Evolutionary conservation across 2,797 vertebrate species (phyloP).

Genomic region (Cetoscarus ocellatus): DNA sequence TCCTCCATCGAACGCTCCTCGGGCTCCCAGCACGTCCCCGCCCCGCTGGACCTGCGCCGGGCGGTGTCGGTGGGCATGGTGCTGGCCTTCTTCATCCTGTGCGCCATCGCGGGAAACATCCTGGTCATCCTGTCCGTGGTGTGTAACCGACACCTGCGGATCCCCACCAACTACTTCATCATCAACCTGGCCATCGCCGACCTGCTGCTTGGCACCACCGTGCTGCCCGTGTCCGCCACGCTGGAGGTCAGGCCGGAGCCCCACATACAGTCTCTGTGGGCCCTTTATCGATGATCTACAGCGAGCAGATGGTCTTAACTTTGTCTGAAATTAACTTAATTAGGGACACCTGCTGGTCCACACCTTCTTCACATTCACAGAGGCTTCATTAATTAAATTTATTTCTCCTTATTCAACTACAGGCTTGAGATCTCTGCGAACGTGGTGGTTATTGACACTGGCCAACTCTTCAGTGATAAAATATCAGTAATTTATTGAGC

Average conservation of each 20-base stretch:
- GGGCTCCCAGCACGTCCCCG: constrained; percentile 65
- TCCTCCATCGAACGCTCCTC: constrained; percentile 70
- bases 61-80: constrained; percentile 92
- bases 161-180: constrained; percentile 97
- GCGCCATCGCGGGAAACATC: constrained; percentile 96
- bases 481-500: no score
- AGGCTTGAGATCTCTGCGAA: no score
- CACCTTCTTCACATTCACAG: no score
- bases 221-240: constrained; percentile 95
- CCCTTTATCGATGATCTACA: no score
- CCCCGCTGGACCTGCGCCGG: constrained; percentile 85
- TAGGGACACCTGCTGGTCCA: no score
- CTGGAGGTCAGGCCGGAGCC: constrained; percentile 76
- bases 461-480: no score
- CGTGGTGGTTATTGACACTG: no score
- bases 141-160: constrained; percentile 97
- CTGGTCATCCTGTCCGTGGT: constrained; percentile 96
- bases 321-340: no score
- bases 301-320: no score
- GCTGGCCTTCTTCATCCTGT: constrained; percentile 94
- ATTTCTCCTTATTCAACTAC: no score
- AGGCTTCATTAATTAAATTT: no score
- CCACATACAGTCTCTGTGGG: no score
- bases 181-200: constrained; percentile 97
- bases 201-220: constrained; percentile 94